phyloP scores from a whole-genome alignment of 2,113 vertebrate genomes.

The Hyperopisus bebe region DNA sequence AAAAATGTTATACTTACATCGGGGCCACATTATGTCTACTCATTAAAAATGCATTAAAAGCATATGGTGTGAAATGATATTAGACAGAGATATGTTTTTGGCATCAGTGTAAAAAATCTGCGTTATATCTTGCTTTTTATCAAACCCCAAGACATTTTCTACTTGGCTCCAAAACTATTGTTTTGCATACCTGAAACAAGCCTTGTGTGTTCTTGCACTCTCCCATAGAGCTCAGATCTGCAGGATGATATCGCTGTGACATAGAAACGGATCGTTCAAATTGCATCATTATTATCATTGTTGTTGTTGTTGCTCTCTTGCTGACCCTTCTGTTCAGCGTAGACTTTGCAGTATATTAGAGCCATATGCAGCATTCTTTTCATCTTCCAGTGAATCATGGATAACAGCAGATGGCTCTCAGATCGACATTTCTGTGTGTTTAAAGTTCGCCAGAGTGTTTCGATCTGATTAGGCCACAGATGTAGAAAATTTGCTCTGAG shows the following conservation, averaged over 20 bases:
- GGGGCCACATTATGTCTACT: neutral
- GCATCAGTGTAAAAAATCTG: too few relatives aligned
- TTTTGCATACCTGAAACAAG: neutral
- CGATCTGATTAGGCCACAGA: neutral
- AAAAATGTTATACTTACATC: neutral
- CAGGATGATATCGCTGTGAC: neutral
- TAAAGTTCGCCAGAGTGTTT: neutral
- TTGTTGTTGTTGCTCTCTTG: neutral
- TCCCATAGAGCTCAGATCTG: neutral
- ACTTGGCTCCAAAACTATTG: neutral
- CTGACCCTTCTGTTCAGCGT: neutral
- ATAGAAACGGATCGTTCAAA: neutral
- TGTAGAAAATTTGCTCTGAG: neutral
- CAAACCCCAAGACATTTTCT: neutral
- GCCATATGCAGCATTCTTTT: neutral
- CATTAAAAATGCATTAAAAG: neutral
- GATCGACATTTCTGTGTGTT: neutral
- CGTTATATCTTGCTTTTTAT: slow-evolving; percentile 7
- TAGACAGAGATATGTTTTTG: neutral
- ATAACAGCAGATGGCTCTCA: neutral
- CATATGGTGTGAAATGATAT: neutral
- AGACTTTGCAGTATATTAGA: neutral
- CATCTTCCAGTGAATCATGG: neutral
- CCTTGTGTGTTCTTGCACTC: neutral
- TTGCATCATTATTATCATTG: neutral